Base-by-base conservation (phyloP, 1,140 invertebrate species). In the Drosophila busckii region DNA sequence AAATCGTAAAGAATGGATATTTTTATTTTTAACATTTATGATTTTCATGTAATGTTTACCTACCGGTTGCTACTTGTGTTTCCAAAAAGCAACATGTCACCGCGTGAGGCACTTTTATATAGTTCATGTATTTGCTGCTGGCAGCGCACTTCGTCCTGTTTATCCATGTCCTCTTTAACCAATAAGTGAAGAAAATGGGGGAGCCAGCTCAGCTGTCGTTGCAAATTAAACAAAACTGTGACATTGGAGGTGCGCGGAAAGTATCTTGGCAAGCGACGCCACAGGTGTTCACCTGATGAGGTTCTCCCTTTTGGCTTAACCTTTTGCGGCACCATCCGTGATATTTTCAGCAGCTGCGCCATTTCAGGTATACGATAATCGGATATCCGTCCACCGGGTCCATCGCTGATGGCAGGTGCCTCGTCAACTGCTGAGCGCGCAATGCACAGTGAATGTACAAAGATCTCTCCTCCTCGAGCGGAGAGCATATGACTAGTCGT, bases 391-490 rank as follows among this genome's bases (percentile, higher is more conserved):
- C 97, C 97, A 4, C 97, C 97, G 55, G 93, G 93, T 0, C 97
- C 97, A 88, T 98, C 97, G 48, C 93, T 96, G 17, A 99, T 97
- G 0, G 96, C 96, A 0, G 97, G 97, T 3, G 96, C 96, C 89
- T 98, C 97, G 88, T 99, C 97, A 32, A 98, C 90, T 2, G 97
- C 93, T 29, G 95, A 96, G 31, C 96, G 90, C 3, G 92, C 90
- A 0, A 95, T 96, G 9, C 93, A 93, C 20, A 99, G 88, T 2
- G 95, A 95, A 68, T 98, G 97, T 56, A 99, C 96, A 88, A 97
- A 99, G 63, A 99, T 96, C 89, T 99, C 97, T 2, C 96, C 97
- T 2, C 96, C 96, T 70, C 98, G 97, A 2, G 96, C 94, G 0
- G 96, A 95, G 35, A 99, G 84, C 82, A 98, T 92, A 88, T 99